Base-by-base conservation (phyloP, 2,888 invertebrate genomes). In the Stramonita haemastoma region DNA sequence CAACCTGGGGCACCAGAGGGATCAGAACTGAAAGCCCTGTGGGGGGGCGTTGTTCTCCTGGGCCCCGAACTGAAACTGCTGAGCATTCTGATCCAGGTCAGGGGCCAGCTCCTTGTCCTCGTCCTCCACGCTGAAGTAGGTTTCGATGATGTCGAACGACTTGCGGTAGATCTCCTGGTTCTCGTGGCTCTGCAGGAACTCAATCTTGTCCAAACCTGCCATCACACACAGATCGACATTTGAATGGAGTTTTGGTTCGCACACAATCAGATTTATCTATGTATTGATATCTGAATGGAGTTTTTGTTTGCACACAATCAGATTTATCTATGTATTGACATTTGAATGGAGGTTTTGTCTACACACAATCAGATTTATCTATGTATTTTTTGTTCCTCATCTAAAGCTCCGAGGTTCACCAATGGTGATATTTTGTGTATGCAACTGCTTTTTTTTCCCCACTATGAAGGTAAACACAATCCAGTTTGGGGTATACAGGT, bases 161-260 rank as follows among this genome's bases (percentile, higher is more conserved):
- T 99, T 99, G 96, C 98, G 98, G 96, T 99, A 99, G 93, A 99
- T 98, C 94, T 99, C 99, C 96, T 98, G 97, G 95, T 99, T 99
- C 96, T 99, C 98, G 96, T 99, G 99, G 84, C 98, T 98, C 96
- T 99, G 99, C 87, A 99, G 97, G 96, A 98, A 99, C 96, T 99
- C 99, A 93, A 99, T 99, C 97, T 99, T 99, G 96, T 99, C 99
- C 96, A 99, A 97, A 95, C 99, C 96, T 95, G 91, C 1, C 93
- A 92, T 46, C 46, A 46, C 46, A 46, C 2, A 46, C 46, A 46
- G 46, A 46, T 46, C 46, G 8, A 2, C 46, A 8, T 46, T 46
- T 46, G 46, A 46, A 46, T 2, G 8, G 46, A 46, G 46, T 8
- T 46, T 46, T 5, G 2, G 46, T 2, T 46, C 46, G 8, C 46